Percentiles rank a stretch among this genome's conserved stretches.
Conservation (phyloP, 2,797 vertebrate species). For the Sebastes oblongus region DNA sequence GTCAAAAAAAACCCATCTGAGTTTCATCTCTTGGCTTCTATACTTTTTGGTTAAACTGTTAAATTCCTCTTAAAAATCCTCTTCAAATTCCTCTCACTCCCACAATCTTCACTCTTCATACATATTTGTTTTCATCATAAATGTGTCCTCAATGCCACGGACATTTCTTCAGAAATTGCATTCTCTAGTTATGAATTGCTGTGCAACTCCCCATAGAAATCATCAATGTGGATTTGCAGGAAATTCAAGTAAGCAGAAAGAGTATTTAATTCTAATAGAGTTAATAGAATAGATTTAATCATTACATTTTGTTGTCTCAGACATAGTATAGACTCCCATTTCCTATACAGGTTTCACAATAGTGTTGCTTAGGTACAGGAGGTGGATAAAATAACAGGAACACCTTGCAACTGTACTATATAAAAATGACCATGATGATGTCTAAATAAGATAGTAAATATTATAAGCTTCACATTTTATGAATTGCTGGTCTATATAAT, state of each 20-base stretch:
- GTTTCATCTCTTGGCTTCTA: too few species aligned
- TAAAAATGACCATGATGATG: background rate
- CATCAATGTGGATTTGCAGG: background rate
- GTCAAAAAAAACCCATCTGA: fast-evolving
- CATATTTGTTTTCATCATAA: background rate
- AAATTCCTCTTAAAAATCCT: background rate
- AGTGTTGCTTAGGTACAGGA: background rate
- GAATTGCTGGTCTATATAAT: background rate
- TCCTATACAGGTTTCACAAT: background rate
- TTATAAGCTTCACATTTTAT: background rate
- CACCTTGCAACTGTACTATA: background rate
- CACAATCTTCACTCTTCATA: background rate
- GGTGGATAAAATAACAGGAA: background rate
- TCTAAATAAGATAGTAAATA: background rate
- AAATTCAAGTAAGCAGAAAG: background rate
- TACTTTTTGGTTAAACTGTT: background rate
- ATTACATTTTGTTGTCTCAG: background rate
- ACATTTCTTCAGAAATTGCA: too few species aligned
- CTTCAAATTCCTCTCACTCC: background rate
- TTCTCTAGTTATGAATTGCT: background rate
- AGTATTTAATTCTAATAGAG: background rate
- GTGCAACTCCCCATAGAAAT: background rate
- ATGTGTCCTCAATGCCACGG: too few species aligned
- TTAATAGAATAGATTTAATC: background rate
- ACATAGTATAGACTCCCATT: background rate